These are phyloP conservation scores for Sinocyclocheilus anophthalmus DNA, from an alignment of 2,113 vertebrate genomes.

Conservation along the genomic window DNA sequence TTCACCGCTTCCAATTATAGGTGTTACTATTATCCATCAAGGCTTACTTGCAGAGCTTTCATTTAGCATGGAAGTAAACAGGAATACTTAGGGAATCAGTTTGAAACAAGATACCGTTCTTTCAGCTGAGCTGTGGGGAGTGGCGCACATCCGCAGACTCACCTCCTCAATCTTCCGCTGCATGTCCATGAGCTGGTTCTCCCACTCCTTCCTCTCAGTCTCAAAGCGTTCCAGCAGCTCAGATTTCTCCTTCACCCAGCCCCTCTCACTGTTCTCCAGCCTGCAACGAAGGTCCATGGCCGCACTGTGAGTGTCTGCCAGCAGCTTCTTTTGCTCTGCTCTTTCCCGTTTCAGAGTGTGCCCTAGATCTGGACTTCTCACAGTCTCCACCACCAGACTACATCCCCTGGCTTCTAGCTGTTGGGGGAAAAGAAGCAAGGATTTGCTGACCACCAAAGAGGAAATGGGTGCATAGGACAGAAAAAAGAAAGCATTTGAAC, in stretches of 20 bases:
- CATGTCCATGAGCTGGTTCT: conserved; percentile 94
- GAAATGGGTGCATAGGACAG: neutral
- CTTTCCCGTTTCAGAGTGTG: conserved; percentile 72
- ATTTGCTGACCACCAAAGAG: conserved; percentile 19
- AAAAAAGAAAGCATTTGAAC: neutral
- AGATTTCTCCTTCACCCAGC: conserved; percentile 88
- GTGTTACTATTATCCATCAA: neutral
- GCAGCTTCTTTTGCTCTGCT: conserved; percentile 77
- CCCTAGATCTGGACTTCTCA: conserved; percentile 63
- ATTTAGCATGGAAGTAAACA: conserved; percentile 14
- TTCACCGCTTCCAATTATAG: conserved; percentile 14
- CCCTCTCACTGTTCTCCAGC: conserved; percentile 82
- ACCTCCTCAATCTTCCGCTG: conserved; percentile 97
- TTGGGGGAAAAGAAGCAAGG: conserved; percentile 20
- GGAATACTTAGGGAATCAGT: neutral
- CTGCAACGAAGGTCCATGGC: conserved; percentile 87
- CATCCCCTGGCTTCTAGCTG: conserved; percentile 73
- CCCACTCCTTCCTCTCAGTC: conserved; percentile 93
- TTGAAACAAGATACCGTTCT: neutral
- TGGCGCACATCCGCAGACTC: conserved; percentile 50
- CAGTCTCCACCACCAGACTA: conserved; percentile 58
- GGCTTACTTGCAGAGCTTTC: neutral
- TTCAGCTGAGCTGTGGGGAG: conserved; percentile 29
- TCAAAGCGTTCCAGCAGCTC: conserved; percentile 93
- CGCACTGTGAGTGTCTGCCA: conserved; percentile 72